Base-by-base conservation (phyloP, 2,888 invertebrate species). In the Andricus curvator region DNA sequence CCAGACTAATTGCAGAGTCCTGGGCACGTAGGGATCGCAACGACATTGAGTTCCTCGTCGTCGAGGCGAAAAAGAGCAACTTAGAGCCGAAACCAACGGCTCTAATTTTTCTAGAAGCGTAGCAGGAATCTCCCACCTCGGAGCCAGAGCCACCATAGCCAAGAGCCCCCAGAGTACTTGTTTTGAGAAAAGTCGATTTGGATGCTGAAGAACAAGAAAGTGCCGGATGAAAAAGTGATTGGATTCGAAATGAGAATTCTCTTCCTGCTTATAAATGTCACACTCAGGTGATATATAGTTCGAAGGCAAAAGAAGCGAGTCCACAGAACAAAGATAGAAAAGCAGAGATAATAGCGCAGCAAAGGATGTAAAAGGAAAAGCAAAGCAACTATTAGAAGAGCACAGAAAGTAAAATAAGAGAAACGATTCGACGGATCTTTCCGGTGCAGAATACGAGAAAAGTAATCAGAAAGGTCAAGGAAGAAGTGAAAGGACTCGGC, bases 21-120 rank as follows among this genome's bases (percentile, higher is more conserved):
- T 99, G 98, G 94, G 98, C 98, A 80, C 96, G 97, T 93, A 95
- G 96, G 91, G 96, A 97, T 91, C 96, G 97, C 91, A 95, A 95
- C 93, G 96, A 97, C 92, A 97, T 98, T 93, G 98, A 98, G 94
- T 97, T 99, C 94, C 95, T 98, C 91, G 98, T 99, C 88, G 96
- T 97, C 86, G 97, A 97, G 94, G 97, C 97, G 88, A 97, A 97
- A 94, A 97, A 97, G 93, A 97, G 97, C 90, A 97, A 97, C 93
- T 94, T 97, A 93, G 97, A 97, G 94, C 97, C 97, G 89, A 97
- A 97, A 94, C 97, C 97, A 87, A 97, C 97, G 90, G 97, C 97
- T 87, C 94, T 97, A 85, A 97, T 97, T 93, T 97, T 97, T 94
- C 94, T 97, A 94, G 97, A 97, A 95, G 97, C 97, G 96, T 97